Percentiles rank a stretch among this genome's conserved stretches.
Conservation (phyloP, 2,797 vertebrate species). For the Pseudomugil gertrudae region DNA sequence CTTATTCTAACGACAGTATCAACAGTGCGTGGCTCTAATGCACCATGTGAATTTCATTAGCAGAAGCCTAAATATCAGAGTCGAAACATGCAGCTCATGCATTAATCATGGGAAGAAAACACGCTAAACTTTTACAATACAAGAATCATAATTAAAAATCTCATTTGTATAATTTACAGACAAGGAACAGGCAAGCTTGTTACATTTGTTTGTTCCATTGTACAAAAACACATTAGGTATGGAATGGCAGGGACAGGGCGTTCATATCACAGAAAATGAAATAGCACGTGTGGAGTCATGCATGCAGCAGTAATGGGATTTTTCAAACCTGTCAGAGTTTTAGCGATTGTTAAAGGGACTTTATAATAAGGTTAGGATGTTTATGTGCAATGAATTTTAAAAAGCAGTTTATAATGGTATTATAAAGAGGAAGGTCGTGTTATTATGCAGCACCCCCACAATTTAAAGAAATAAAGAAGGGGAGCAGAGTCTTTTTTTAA, state of each 20-base stretch:
- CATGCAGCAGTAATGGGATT: slow-evolving; percentile 77
- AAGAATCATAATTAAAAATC: slow-evolving; percentile 77
- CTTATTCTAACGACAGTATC: slow-evolving; percentile 47
- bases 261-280: slow-evolving; percentile 76
- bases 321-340: slow-evolving; percentile 69
- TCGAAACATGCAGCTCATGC: slow-evolving; percentile 70
- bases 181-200: slow-evolving; percentile 55
- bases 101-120: slow-evolving; percentile 65
- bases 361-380: slow-evolving; percentile 82
- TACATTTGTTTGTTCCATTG: slow-evolving; percentile 45
- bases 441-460: slow-evolving; percentile 18
- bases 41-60: slow-evolving; percentile 60
- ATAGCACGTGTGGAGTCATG: slow-evolving; percentile 78
- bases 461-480: neutral
- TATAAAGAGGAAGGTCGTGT: slow-evolving; percentile 55
- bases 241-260: slow-evolving; percentile 67
- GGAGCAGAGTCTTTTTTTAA: slow-evolving; percentile 10
- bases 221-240: slow-evolving; percentile 64
- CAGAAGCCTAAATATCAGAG: slow-evolving; percentile 56
- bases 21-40: slow-evolving; percentile 38
- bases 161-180: slow-evolving; percentile 64
- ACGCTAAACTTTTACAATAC: slow-evolving; percentile 55
- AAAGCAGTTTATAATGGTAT: slow-evolving; percentile 78
- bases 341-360: slow-evolving; percentile 86
- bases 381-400: slow-evolving; percentile 79